Conservation (phyloP, 2,113 vertebrate species). For the Phylloscopus trochilus region DNA sequence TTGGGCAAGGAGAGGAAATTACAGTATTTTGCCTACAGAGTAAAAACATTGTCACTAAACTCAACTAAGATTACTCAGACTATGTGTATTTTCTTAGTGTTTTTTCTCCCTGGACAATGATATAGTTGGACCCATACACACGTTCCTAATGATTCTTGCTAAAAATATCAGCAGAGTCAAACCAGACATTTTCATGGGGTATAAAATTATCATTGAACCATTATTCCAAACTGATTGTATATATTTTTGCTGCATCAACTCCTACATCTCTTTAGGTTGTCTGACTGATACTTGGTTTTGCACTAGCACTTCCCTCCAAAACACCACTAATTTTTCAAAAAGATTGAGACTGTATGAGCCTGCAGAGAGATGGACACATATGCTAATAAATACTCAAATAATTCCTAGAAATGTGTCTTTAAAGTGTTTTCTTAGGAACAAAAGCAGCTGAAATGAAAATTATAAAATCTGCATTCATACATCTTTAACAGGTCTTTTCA, state of each 20-base stretch:
- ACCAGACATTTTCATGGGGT: background rate
- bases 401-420: background rate
- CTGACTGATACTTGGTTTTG: background rate
- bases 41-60: background rate
- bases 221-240: background rate
- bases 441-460: background rate
- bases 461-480: background rate
- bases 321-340: background rate
- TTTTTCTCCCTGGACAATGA: background rate
- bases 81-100: background rate
- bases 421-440: background rate
- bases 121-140: background rate
- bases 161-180: background rate
- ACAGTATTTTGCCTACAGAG: background rate
- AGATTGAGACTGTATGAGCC: background rate
- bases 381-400: background rate
- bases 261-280: background rate
- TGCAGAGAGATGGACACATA: background rate
- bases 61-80: background rate
- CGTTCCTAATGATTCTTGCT: background rate
- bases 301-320: background rate
- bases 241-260: background rate
- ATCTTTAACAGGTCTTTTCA: background rate
- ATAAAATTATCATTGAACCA: background rate
- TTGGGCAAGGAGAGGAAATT: background rate